Evolutionary conservation across 2,888 invertebrate species (phyloP).

Genomic region (Teleogryllus oceanicus): DNA sequence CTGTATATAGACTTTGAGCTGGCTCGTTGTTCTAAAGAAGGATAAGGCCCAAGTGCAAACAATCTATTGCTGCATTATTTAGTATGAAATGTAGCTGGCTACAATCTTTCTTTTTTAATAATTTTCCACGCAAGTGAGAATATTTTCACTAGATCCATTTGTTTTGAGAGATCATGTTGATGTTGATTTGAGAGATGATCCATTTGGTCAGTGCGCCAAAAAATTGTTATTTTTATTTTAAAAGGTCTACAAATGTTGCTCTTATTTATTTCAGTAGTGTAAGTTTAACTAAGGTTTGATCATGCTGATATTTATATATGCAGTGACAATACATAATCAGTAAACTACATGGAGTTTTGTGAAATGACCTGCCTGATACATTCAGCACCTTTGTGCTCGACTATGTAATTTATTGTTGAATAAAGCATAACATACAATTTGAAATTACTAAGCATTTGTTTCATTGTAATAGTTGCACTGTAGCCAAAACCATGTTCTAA

Average conservation of each 20-base stretch:
- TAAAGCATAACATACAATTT: not conserved
- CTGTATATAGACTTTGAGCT: not conserved
- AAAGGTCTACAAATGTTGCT: not conserved
- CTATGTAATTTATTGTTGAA: not conserved
- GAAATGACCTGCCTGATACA: not conserved
- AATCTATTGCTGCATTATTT: not conserved
- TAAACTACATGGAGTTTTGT: not conserved
- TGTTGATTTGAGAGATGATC: not conserved
- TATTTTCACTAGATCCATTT: not conserved
- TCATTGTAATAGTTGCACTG: too few relatives aligned
- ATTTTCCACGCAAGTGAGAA: not conserved
- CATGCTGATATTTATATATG: not conserved
- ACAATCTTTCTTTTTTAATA: not conserved
- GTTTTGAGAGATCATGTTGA: not conserved
- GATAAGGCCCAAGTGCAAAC: too few relatives aligned
- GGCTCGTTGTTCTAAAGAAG: too few relatives aligned
- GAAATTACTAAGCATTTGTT: too few relatives aligned
- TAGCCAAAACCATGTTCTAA: too few relatives aligned
- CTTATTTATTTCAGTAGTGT: not conserved
- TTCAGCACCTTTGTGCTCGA: too few relatives aligned
- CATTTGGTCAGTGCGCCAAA: not conserved
- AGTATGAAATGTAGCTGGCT: not conserved
- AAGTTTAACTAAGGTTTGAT: not conserved
- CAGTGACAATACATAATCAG: not conserved
- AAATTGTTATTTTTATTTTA: too few relatives aligned